Evolutionary conservation across 2,888 invertebrate species (phyloP).

Genomic region (Ceratothoa steindachneri): DNA sequence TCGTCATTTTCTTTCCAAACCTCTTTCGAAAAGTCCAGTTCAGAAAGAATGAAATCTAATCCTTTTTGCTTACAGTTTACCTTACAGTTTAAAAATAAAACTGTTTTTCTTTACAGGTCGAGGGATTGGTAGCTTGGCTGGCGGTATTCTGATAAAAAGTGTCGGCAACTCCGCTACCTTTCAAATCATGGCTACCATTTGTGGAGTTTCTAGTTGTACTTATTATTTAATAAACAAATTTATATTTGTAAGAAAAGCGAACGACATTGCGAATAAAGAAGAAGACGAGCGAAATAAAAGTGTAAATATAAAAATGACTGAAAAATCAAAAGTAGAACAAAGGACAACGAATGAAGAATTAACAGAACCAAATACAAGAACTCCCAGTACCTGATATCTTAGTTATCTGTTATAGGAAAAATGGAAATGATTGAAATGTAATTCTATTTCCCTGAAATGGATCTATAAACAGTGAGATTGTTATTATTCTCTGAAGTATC

Average conservation of each 20-base stretch:
- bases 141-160: conserved; percentile 3
- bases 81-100: neutral
- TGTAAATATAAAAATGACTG: too few relatives aligned
- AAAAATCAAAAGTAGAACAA: too few relatives aligned
- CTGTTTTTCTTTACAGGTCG: neutral
- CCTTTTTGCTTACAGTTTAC: neutral
- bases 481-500: too few relatives aligned
- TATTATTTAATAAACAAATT: neutral
- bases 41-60: neutral
- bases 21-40: too few relatives aligned
- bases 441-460: too few relatives aligned
- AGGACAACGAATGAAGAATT: too few relatives aligned
- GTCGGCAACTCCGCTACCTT: neutral
- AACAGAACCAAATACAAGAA: too few relatives aligned
- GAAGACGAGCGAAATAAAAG: neutral
- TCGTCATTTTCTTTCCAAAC: too few relatives aligned
- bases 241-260: neutral
- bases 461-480: too few relatives aligned
- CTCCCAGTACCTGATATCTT: too few relatives aligned
- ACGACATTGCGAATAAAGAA: neutral
- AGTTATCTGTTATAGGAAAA: too few relatives aligned
- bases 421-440: too few relatives aligned
- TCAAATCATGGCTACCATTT: neutral
- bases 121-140: neutral
- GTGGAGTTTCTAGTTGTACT: neutral